phyloP scores from a whole-genome alignment of 2,797 vertebrate genomes.

The Benthosema pterotum region DNA sequence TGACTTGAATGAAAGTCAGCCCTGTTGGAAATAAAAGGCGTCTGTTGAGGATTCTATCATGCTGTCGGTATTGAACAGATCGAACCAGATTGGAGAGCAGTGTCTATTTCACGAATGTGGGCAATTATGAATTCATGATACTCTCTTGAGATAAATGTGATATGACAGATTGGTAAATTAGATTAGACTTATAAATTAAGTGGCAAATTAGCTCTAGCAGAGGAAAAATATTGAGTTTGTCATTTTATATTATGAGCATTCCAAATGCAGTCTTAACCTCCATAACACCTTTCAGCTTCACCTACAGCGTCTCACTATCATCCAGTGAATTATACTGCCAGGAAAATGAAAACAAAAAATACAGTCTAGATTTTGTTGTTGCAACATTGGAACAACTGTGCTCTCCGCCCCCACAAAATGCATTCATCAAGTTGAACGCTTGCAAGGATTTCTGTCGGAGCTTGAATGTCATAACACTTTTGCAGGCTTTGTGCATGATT shows the following conservation, averaged over 20 bases:
- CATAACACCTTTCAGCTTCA: not conserved
- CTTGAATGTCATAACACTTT: slow-evolving; percentile 12
- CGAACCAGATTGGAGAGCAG: slow-evolving; percentile 50
- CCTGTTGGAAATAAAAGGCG: slow-evolving; percentile 25
- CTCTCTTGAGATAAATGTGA: slow-evolving; percentile 44
- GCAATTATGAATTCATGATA: slow-evolving; percentile 75
- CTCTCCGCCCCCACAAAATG: not conserved
- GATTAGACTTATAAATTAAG: slow-evolving; percentile 50
- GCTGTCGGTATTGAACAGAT: slow-evolving; percentile 20
- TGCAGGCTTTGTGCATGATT: slow-evolving; percentile 6
- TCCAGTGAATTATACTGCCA: not conserved
- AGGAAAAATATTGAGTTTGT: not conserved
- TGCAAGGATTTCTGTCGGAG: slow-evolving; percentile 14
- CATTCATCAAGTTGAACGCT: not conserved
- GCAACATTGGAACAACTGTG: not conserved
- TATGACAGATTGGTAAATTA: slow-evolving; percentile 38
- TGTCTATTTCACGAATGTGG: slow-evolving; percentile 47
- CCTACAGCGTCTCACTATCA: not conserved
- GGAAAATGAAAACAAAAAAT: no score
- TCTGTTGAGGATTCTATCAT: not conserved
- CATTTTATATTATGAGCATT: slow-evolving; percentile 11
- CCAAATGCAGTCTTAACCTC: not conserved
- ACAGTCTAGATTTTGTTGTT: not conserved
- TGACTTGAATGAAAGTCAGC: no score
- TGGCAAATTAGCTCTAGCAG: slow-evolving; percentile 17